Conservation (phyloP, 2,888 invertebrate species). For the Mesorhabditis belari region DNA sequence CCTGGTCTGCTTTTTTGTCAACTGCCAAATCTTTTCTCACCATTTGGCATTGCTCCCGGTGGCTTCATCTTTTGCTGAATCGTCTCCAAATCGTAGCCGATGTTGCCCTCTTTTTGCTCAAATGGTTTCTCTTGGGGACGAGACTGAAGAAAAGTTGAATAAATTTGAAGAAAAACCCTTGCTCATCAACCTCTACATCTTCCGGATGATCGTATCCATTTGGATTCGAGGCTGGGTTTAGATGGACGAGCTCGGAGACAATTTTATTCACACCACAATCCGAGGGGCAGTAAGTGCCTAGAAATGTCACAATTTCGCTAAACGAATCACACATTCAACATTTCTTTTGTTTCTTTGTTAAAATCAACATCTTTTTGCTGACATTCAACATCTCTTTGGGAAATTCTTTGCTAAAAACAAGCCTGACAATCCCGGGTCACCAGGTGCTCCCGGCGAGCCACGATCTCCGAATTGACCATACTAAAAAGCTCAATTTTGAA, state of each 20-base stretch:
- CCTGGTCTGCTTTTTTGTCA: too few species aligned
- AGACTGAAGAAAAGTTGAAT: too few species aligned
- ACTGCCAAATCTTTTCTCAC: not conserved
- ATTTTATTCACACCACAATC: constrained; percentile 38
- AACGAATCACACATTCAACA: too few species aligned
- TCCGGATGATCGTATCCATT: not conserved
- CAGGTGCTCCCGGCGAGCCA: constrained; percentile 31
- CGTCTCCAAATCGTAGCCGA: not conserved
- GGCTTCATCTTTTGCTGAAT: not conserved
- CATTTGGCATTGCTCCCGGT: not conserved
- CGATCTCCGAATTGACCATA: constrained; percentile 30
- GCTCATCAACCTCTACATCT: not conserved
- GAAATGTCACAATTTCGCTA: too few species aligned
- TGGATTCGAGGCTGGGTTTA: not conserved
- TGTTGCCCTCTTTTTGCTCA: not conserved
- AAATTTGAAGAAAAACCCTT: too few species aligned
- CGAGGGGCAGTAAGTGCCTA: constrained; percentile 31
- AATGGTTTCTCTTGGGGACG: not conserved
- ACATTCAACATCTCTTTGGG: too few species aligned
- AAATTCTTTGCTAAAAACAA: not conserved
- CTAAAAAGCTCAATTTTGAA: too few species aligned
- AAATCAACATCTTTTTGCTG: too few species aligned
- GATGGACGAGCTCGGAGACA: constrained; percentile 9
- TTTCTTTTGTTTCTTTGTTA: too few species aligned
- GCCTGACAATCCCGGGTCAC: constrained; percentile 34